phyloP scores from a whole-genome alignment of 1,140 invertebrate species.

The Drosophila carrolli region DNA sequence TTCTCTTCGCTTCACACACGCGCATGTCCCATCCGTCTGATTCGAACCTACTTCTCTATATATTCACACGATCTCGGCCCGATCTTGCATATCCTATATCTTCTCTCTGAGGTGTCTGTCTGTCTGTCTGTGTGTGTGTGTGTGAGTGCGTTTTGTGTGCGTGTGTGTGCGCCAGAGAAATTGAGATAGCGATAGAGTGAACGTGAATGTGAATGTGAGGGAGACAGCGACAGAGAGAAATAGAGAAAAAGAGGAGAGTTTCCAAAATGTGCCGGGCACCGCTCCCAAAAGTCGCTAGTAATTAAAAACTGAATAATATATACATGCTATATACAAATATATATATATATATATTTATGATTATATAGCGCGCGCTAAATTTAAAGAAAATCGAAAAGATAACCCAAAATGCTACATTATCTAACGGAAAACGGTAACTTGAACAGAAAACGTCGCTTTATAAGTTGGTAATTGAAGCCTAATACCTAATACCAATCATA shows the following conservation, averaged over 20 bases:
- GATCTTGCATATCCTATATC: slow-evolving; percentile 19
- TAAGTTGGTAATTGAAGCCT: slow-evolving; percentile 56
- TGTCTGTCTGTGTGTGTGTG: not conserved
- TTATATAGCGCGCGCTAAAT: slow-evolving; percentile 47
- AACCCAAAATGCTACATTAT: slow-evolving; percentile 50
- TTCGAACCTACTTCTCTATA: slow-evolving; percentile 7
- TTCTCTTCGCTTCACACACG: slow-evolving; percentile 19
- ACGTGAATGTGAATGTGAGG: not conserved
- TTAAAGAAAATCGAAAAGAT: slow-evolving; percentile 23
- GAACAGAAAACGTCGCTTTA: slow-evolving; percentile 48
- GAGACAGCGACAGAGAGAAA: slow-evolving; percentile 13
- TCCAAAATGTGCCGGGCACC: slow-evolving; percentile 57
- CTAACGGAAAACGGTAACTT: slow-evolving; percentile 10
- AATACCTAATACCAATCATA: slow-evolving; percentile 56
- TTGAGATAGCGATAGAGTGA: not conserved
- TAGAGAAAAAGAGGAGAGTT: slow-evolving; percentile 20
- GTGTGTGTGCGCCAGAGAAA: slow-evolving; percentile 5
- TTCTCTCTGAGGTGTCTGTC: not conserved
- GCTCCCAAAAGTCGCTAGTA: slow-evolving; percentile 64
- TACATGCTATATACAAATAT: slow-evolving; percentile 51
- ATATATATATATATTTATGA: slow-evolving; percentile 44
- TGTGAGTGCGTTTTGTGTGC: not conserved
- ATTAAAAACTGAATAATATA: slow-evolving; percentile 58
- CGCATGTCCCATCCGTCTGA: slow-evolving; percentile 23
- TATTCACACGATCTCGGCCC: slow-evolving; percentile 5